Evolutionary conservation across 2,113 vertebrate genomes (phyloP).

Genomic region (Zeus faber): DNA sequence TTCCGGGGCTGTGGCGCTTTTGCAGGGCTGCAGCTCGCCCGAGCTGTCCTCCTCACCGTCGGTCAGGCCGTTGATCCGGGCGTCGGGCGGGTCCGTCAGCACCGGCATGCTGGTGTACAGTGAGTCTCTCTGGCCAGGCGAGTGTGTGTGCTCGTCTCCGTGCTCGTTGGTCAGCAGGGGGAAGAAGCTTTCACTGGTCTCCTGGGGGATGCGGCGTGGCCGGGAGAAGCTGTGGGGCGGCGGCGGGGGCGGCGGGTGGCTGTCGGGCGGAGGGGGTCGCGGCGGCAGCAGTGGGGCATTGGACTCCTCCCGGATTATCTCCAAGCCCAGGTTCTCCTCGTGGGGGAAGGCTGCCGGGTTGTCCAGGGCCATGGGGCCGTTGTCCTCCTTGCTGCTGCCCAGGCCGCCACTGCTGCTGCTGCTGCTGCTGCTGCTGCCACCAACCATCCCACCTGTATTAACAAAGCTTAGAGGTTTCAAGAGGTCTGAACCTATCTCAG

Average conservation of each 20-base stretch:
- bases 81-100: slow-evolving; percentile 82
- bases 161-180: slow-evolving; percentile 94
- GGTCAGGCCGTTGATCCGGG: slow-evolving; percentile 71
- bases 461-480: no score
- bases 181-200: slow-evolving; percentile 97
- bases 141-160: slow-evolving; percentile 78
- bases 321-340: slow-evolving; percentile 89
- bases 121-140: slow-evolving; percentile 88
- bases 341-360: slow-evolving; percentile 86
- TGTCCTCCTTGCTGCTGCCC: slow-evolving; percentile 69
- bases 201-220: slow-evolving; percentile 86
- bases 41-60: slow-evolving; percentile 82
- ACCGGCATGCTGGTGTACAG: slow-evolving; percentile 97
- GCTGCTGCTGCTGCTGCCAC: slow-evolving; percentile 42
- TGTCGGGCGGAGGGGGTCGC: slow-evolving; percentile 81
- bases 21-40: slow-evolving; percentile 79
- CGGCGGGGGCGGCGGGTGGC: slow-evolving; percentile 76
- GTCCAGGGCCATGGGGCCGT: slow-evolving; percentile 86
- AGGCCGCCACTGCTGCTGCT: slow-evolving; percentile 61
- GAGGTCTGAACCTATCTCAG: no score
- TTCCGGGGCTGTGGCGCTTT: slow-evolving; percentile 77
- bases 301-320: slow-evolving; percentile 93
- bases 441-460: slow-evolving; percentile 64
- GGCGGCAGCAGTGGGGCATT: slow-evolving; percentile 91
- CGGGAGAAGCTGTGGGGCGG: slow-evolving; percentile 84